Conservation (phyloP, 2,113 vertebrate species). For the Gila orcuttii region DNA sequence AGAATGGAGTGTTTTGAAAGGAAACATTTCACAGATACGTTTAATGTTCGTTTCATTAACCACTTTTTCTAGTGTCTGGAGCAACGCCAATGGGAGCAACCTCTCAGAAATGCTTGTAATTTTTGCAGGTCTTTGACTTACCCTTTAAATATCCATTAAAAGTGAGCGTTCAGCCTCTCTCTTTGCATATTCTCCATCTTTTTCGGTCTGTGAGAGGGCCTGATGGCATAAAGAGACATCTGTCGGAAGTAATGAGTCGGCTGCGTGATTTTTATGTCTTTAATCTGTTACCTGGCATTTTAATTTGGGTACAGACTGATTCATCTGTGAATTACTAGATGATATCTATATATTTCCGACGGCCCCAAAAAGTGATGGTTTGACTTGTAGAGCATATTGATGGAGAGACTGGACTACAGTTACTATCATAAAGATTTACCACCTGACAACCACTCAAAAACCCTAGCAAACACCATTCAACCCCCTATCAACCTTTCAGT, state of each 20-base stretch:
- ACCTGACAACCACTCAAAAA: neutral
- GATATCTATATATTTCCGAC: neutral
- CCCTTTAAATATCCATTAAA: slow-evolving; percentile 74
- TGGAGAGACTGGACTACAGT: neutral
- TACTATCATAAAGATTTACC: neutral
- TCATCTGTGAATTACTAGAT: neutral
- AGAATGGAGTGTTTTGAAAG: slow-evolving; percentile 57
- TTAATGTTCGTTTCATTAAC: slow-evolving; percentile 58
- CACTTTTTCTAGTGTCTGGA: slow-evolving; percentile 11
- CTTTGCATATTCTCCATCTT: slow-evolving; percentile 3
- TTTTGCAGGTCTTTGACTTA: slow-evolving; percentile 65
- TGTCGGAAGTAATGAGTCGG: neutral
- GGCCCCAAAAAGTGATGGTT: neutral
- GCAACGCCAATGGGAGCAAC: neutral
- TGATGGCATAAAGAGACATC: slow-evolving; percentile 6
- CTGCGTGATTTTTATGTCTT: slow-evolving; percentile 7
- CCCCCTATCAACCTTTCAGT: neutral
- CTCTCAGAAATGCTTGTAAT: slow-evolving; percentile 60
- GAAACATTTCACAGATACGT: slow-evolving; percentile 56
- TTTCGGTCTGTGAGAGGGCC: slow-evolving; percentile 6
- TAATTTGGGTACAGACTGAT: neutral
- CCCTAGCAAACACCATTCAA: neutral
- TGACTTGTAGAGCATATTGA: neutral
- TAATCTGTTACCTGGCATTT: neutral
- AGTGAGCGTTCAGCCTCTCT: slow-evolving; percentile 12